A percentile compares a stretch with the other conserved stretches of the same genome.
These are phyloP conservation scores for Toxotes jaculatrix DNA, from an alignment of 2,113 vertebrate species.

Conservation along the genomic window DNA sequence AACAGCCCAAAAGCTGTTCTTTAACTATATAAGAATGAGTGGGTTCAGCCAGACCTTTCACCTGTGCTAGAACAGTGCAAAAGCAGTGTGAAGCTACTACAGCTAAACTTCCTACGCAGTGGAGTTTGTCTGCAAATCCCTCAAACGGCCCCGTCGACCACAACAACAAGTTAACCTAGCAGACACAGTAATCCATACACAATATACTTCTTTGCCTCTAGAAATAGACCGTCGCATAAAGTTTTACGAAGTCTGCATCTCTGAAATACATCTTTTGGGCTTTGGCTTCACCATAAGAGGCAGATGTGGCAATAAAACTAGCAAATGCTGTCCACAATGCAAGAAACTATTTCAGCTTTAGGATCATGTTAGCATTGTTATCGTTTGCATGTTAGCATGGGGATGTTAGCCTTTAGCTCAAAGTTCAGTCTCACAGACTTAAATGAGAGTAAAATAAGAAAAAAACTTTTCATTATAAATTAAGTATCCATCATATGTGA, in stretches of 20 bases:
- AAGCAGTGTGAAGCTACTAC: neutral
- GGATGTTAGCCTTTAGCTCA: neutral
- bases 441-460: neutral
- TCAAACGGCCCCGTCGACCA: neutral
- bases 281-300: neutral
- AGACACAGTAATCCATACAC: neutral
- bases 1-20: conserved; percentile 18
- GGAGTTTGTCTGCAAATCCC: conserved; percentile 13
- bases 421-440: neutral
- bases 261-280: neutral
- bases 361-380: neutral
- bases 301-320: neutral
- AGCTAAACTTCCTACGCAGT: conserved; percentile 11
- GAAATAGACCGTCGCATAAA: neutral
- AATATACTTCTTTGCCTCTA: neutral
- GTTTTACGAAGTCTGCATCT: neutral
- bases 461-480: neutral
- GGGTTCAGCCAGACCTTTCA: conserved; percentile 15
- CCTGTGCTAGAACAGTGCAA: neutral
- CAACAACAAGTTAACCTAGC: conserved; percentile 1
- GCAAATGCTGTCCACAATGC: neutral
- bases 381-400: neutral
- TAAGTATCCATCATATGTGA: no score
- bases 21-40: conserved; percentile 10
- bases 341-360: neutral